phyloP scores from a whole-genome alignment of 2,797 vertebrate species.

The Cottoperca gobio region DNA sequence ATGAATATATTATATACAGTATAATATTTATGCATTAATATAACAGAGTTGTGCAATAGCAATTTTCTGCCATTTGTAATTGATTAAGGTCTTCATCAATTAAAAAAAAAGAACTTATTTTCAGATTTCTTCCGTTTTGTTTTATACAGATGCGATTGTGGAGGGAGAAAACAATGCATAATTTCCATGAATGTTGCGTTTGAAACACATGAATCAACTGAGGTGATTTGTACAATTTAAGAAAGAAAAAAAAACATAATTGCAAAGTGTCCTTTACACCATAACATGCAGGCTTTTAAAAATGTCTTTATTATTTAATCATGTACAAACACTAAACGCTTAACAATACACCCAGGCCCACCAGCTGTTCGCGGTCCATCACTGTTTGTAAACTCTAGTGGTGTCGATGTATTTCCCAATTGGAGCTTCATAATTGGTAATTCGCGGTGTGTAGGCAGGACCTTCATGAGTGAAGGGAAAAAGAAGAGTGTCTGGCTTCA shows the following conservation, averaged over 20 bases:
- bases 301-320: neutral
- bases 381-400: constrained; percentile 92
- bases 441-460: constrained; percentile 87
- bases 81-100: neutral
- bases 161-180: neutral
- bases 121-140: neutral
- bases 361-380: constrained; percentile 37
- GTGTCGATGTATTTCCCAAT: constrained; percentile 91
- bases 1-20: neutral
- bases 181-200: constrained; percentile 8
- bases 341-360: constrained; percentile 3
- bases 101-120: too few relatives aligned
- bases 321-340: constrained; percentile 5
- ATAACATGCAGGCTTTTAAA: neutral
- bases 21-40: neutral
- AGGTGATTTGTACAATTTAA: constrained; percentile 2
- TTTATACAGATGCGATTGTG: constrained; percentile 11
- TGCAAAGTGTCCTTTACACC: neutral
- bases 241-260: neutral
- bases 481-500: constrained; percentile 84
- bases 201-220: neutral
- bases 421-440: constrained; percentile 87
- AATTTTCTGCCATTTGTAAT: neutral
- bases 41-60: neutral
- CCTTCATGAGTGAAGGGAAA: constrained; percentile 90